phyloP scores from a whole-genome alignment of 2,797 vertebrate genomes.

The Falco cherrug region DNA sequence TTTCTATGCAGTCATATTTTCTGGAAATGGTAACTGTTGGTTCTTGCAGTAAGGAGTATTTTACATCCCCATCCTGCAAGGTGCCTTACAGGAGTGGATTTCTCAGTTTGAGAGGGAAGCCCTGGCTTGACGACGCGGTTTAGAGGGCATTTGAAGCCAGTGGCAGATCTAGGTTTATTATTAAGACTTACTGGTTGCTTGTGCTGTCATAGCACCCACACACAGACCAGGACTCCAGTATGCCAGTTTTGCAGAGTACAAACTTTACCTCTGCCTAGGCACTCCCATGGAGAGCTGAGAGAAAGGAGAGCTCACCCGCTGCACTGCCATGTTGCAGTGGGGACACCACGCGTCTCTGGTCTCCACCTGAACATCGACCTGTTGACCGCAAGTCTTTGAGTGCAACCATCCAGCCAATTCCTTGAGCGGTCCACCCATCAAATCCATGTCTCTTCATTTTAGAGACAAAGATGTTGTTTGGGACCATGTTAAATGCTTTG shows the following conservation, averaged over 20 bases:
- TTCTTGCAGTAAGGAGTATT: neutral
- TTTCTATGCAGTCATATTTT: neutral
- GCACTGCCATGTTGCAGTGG: neutral
- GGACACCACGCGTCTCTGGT: neutral
- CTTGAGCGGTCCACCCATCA: neutral
- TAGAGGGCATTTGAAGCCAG: neutral
- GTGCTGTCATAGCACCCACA: neutral
- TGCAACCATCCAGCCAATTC: neutral
- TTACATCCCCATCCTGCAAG: neutral
- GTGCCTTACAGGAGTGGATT: neutral
- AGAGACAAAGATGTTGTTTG: neutral
- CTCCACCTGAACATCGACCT: neutral
- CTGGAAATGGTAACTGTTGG: neutral
- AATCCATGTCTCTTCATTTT: neutral
- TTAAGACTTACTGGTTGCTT: neutral
- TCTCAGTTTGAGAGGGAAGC: neutral
- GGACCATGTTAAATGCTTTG: neutral
- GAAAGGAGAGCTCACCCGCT: neutral
- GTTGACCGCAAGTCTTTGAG: neutral
- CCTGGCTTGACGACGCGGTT: fast-evolving
- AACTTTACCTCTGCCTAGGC: neutral
- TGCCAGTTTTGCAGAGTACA: neutral
- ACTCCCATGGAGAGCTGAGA: neutral
- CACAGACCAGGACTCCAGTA: neutral
- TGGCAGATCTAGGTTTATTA: neutral